phyloP scores from a whole-genome alignment of 1,140 invertebrate species.

The Pogonomyrmex californicus region DNA sequence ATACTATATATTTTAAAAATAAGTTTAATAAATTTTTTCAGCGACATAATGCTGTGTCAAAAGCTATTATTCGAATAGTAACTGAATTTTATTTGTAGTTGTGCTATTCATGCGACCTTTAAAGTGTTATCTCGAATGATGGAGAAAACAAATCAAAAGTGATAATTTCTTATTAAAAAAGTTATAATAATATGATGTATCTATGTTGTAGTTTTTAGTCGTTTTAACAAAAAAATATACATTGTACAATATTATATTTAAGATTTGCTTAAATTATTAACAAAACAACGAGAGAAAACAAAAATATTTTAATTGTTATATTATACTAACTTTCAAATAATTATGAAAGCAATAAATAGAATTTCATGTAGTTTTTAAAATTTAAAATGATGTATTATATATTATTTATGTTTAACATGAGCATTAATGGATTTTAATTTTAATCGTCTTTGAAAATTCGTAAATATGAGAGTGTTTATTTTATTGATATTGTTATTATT shows the following conservation, averaged over 20 bases:
- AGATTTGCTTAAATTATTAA: background rate
- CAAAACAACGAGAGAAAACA: background rate
- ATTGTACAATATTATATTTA: background rate
- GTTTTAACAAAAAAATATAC: background rate
- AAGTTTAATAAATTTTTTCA: constrained; percentile 39
- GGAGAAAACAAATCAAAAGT: background rate
- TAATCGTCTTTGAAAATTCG: background rate
- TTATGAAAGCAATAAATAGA: background rate
- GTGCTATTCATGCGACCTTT: background rate
- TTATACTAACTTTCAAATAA: background rate
- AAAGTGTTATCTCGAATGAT: background rate
- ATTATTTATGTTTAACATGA: background rate
- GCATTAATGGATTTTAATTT: background rate
- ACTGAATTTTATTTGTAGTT: background rate
- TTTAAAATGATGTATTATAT: background rate
- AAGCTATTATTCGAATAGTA: constrained; percentile 1
- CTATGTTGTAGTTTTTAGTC: background rate
- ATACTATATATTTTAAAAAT: background rate
- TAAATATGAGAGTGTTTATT: background rate
- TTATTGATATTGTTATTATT: background rate
- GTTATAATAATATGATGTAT: background rate
- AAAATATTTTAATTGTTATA: background rate
- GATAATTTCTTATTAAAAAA: background rate
- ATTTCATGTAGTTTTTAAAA: background rate
- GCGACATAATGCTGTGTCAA: background rate